Evolutionary conservation across 2,888 invertebrate species (phyloP), one percentile per base, ranked within the genome.

Genomic region (Dascillus cervinus): DNA sequence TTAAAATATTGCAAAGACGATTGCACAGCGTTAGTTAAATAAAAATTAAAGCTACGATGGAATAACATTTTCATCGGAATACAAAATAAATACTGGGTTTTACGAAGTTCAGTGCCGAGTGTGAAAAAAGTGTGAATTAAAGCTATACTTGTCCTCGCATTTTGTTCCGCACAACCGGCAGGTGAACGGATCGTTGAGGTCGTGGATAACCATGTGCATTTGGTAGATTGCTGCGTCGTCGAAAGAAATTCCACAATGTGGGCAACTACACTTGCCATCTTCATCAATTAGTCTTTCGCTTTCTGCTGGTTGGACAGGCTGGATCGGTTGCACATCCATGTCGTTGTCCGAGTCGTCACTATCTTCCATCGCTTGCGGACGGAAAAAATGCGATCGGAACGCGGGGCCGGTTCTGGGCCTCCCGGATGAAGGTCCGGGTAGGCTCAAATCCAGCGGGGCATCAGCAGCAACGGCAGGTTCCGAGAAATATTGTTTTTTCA

Each of bases 121-220:
- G 58, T 96, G 95, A 28, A 91, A 72, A 64, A 88, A 91, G 64
- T 97, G 95, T 0, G 83, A 79, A 2, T 95, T n/a, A n/a, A n/a
- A n/a, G n/a, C n/a, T n/a, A n/a, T n/a, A 77, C 48, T 84, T 82
- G 57, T 95, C 88, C 3, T 75, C 65, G 46, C 85, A 84, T 45
- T 79, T 71, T 50, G 84, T 79, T 0, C 95, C 95, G 60, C 98
- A 98, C 74, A 88, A 86, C 69, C 92, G 94, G 67, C 98, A 98
- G 60, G 85, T 85, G 67, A 88, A 96, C 0, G 94, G 95, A 60
- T 94, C 82, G 37, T 82, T 78, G 66, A 80, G 88, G 4, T 88
- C 88, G 62, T 97, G 97, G 66, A 89, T 95, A 40, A 92, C 91
- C 92, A 95, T 95, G 66, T 98, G 97, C 59, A 95, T 86, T 11